Conservation (phyloP, 2,888 invertebrate genomes). For the Meliscaeva auricollis region DNA sequence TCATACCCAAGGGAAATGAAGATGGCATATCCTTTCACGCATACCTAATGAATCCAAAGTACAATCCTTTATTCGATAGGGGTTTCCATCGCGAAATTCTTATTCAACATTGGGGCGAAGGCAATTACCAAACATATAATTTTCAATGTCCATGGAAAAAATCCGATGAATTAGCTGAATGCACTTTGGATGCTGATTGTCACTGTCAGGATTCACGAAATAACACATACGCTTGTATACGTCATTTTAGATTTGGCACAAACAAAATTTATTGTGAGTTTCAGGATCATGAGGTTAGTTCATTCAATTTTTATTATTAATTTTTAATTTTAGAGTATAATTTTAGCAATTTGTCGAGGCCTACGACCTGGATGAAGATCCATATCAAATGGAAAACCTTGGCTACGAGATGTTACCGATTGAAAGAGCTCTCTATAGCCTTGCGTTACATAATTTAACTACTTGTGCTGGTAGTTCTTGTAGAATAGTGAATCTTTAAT, state of each 20-base stretch:
- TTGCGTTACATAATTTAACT: slow-evolving; percentile 81
- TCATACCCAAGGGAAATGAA: slow-evolving; percentile 85
- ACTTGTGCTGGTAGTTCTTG: slow-evolving; percentile 81
- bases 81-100: slow-evolving; percentile 86
- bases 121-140: slow-evolving; percentile 85
- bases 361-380: slow-evolving; percentile 90
- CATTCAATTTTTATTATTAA: background rate
- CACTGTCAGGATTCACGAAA: slow-evolving; percentile 94
- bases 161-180: slow-evolving; percentile 86
- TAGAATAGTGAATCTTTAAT: slow-evolving; percentile 75
- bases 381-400: slow-evolving; percentile 89
- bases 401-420: slow-evolving; percentile 85
- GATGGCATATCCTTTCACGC: slow-evolving; percentile 87
- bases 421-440: slow-evolving; percentile 85
- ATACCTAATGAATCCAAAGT: slow-evolving; percentile 78
- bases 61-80: slow-evolving; percentile 67
- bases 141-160: slow-evolving; percentile 87
- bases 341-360: slow-evolving; percentile 89
- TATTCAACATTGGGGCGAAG: slow-evolving; percentile 94
- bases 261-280: slow-evolving; percentile 85
- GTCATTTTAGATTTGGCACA: slow-evolving; percentile 86
- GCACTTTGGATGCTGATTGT: slow-evolving; percentile 88
- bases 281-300: slow-evolving; percentile 83
- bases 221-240: slow-evolving; percentile 92
- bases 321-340: slow-evolving; percentile 46